Evolutionary conservation across 1,140 invertebrate genomes (phyloP).

Genomic region (Lethocerus indicus): DNA sequence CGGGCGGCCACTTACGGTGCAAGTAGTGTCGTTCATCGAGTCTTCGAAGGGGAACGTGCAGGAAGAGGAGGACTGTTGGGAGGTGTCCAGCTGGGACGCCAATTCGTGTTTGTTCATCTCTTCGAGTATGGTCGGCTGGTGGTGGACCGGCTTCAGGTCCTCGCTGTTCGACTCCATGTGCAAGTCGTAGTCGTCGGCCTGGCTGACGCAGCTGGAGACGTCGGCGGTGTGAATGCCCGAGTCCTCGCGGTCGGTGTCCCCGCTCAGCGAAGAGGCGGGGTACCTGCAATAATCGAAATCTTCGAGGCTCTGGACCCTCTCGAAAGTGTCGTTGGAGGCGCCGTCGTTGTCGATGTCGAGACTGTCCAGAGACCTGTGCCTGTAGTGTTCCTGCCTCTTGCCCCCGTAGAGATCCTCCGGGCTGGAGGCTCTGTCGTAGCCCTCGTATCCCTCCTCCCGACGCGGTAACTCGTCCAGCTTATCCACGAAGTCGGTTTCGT

Average conservation of each 20-base stretch:
- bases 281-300: constrained; percentile 36
- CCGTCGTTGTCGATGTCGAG: constrained; percentile 34
- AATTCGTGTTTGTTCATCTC: constrained; percentile 9
- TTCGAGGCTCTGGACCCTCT: constrained; percentile 45
- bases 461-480: constrained; percentile 2
- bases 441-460: too few relatives aligned
- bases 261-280: constrained; percentile 28
- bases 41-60: too few relatives aligned
- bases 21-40: too few relatives aligned
- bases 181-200: constrained; percentile 37
- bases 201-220: constrained; percentile 55
- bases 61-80: too few relatives aligned
- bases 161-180: constrained; percentile 20
- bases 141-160: constrained; percentile 12
- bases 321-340: constrained; percentile 33
- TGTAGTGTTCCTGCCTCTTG: constrained; percentile 17
- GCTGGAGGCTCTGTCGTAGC: constrained; percentile 12
- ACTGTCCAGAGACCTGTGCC: constrained; percentile 42
- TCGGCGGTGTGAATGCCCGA: constrained; percentile 66
- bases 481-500: background rate
- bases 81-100: too few relatives aligned
- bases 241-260: constrained; percentile 57
- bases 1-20: too few relatives aligned
- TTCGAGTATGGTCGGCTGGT: constrained; percentile 16
- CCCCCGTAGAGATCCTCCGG: constrained; percentile 18